Conservation (phyloP, 2,888 invertebrate species). For the Lasioglossum morio region DNA sequence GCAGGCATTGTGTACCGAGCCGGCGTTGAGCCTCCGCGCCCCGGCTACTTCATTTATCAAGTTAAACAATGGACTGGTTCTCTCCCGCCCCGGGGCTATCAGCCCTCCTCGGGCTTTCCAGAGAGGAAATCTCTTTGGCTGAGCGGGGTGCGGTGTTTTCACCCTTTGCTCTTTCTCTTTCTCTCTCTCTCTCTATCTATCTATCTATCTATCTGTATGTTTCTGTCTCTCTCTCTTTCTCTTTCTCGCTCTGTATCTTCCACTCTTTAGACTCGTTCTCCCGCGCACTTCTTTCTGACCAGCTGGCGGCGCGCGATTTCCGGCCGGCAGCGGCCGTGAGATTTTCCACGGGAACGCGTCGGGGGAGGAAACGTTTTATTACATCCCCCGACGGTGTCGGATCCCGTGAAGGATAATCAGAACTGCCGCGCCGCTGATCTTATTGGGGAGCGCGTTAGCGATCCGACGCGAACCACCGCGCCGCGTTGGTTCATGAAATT, state of each 20-base stretch:
- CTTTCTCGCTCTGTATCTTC: not conserved
- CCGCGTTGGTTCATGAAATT: slow-evolving; percentile 51
- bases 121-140: slow-evolving; percentile 61
- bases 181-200: not conserved
- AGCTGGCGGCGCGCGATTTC: not conserved
- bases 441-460: slow-evolving; percentile 30
- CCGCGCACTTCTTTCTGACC: slow-evolving; percentile 22
- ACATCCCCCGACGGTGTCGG: not conserved
- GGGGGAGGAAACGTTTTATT: slow-evolving; percentile 41
- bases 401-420: slow-evolving; percentile 47
- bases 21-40: slow-evolving; percentile 64
- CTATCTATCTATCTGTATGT: not conserved
- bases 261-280: not conserved
- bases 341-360: slow-evolving; percentile 33
- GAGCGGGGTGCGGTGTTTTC: not conserved
- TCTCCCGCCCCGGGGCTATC: slow-evolving; percentile 50
- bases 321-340: slow-evolving; percentile 15
- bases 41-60: slow-evolving; percentile 81
- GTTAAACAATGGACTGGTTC: slow-evolving; percentile 77
- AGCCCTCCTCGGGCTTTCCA: slow-evolving; percentile 62
- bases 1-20: slow-evolving; percentile 72
- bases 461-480: not conserved
- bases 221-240: no score
- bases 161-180: not conserved
- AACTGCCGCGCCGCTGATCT: slow-evolving; percentile 37